A percentile compares a stretch with the other conserved stretches of the same genome.
Evolutionary conservation across 2,888 invertebrate species (phyloP).

Genomic region (Tipula unca): DNA sequence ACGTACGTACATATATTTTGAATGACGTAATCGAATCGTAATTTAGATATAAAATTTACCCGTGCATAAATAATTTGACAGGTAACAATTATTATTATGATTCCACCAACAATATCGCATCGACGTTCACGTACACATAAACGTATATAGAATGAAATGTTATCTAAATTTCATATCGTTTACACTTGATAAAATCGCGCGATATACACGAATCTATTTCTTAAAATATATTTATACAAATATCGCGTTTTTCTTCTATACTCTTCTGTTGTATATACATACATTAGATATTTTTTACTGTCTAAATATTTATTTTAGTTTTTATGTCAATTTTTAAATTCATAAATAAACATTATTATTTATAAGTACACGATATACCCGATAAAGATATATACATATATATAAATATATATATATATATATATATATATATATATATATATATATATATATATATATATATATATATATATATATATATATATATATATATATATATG

Average conservation of each 20-base stretch:
- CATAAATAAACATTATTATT: background rate
- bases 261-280: background rate
- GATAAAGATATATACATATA: background rate
- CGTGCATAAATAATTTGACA: background rate
- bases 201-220: background rate
- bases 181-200: background rate
- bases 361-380: background rate
- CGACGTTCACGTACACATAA: no score
- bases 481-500: background rate
- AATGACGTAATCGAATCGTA: background rate
- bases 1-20: no score
- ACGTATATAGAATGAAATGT: background rate
- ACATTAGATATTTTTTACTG: background rate
- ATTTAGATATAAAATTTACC: background rate
- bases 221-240: background rate
- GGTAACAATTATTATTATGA: no score
- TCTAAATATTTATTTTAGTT: background rate
- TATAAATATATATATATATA: background rate
- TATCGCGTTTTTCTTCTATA: background rate
- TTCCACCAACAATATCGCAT: no score
- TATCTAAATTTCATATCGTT: background rate
- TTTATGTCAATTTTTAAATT: constrained; percentile 8
- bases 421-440: background rate
- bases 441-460: background rate
- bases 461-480: background rate